Conservation (phyloP, 2,888 invertebrate genomes). For the Ceratothoa steindachneri region DNA sequence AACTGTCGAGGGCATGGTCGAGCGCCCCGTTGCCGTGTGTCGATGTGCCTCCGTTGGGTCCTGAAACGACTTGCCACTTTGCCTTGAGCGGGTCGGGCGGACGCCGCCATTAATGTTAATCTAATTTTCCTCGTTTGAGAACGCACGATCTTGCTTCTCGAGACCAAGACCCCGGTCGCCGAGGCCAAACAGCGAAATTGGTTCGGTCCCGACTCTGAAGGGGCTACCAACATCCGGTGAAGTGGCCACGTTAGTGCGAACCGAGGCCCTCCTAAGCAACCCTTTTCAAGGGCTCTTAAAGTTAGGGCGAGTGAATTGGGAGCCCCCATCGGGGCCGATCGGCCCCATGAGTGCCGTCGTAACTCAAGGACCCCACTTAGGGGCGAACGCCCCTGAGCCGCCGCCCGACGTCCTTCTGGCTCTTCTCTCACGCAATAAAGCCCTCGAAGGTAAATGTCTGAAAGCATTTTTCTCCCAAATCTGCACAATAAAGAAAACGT, state of each 20-base stretch:
- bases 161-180: too few relatives aligned
- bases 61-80: too few relatives aligned
- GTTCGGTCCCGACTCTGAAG: too few relatives aligned
- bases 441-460: constrained; percentile 71
- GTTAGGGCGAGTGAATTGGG: constrained; percentile 1
- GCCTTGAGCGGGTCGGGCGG: too few relatives aligned
- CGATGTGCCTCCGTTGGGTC: too few relatives aligned
- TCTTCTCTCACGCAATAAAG: constrained; percentile 77
- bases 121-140: too few relatives aligned
- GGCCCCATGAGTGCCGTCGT: constrained; percentile 7
- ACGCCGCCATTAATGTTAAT: background rate
- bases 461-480: too few relatives aligned
- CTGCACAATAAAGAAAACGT: too few relatives aligned
- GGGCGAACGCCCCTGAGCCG: constrained; percentile 24
- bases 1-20: background rate
- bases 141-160: too few relatives aligned
- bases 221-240: too few relatives aligned
- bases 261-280: background rate
- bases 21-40: too few relatives aligned
- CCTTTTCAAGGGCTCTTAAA: constrained; percentile 3
- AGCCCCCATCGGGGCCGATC: background rate
- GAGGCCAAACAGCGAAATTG: too few relatives aligned
- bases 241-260: background rate
- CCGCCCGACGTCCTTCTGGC: constrained; percentile 77
- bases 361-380: constrained; percentile 28